Evolutionary conservation across 2,888 invertebrate species (phyloP).

Genomic region (Melipona beecheii): DNA sequence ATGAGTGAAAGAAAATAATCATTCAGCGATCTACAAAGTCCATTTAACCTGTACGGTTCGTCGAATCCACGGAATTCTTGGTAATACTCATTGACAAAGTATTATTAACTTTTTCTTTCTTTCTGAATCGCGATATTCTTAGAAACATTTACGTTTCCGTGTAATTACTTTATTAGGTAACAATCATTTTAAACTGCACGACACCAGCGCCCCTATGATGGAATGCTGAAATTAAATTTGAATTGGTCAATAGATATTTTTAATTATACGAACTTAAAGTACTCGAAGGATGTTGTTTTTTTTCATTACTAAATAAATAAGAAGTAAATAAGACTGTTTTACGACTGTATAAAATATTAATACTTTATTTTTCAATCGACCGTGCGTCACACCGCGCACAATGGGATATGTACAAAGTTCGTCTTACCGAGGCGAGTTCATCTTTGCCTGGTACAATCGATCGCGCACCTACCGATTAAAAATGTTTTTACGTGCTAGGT

Average conservation of each 20-base stretch:
- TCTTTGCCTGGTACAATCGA: constrained; percentile 75
- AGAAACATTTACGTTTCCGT: too few species aligned
- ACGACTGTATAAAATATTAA: constrained; percentile 81
- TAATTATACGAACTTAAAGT: background rate
- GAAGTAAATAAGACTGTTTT: background rate
- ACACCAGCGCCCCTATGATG: background rate
- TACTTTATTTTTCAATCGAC: constrained; percentile 82
- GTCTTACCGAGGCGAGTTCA: constrained; percentile 51
- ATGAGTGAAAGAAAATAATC: background rate
- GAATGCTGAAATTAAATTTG: background rate
- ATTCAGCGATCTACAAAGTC: background rate
- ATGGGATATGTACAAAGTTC: constrained; percentile 75
- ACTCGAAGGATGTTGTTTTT: background rate
- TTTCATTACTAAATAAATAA: background rate
- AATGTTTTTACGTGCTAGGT: constrained; percentile 71
- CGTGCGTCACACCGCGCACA: constrained; percentile 72
- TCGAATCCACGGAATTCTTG: background rate
- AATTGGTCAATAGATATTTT: background rate
- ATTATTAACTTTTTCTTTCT: background rate
- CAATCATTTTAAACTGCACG: background rate
- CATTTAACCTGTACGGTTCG: background rate
- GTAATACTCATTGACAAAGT: background rate
- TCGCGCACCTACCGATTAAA: constrained; percentile 73
- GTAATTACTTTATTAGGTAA: background rate
- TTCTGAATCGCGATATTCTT: too few species aligned